Evolutionary conservation across 2,113 vertebrate genomes (phyloP), one percentile per base, ranked within the genome.

Genomic region (Triplophysa rosa): DNA sequence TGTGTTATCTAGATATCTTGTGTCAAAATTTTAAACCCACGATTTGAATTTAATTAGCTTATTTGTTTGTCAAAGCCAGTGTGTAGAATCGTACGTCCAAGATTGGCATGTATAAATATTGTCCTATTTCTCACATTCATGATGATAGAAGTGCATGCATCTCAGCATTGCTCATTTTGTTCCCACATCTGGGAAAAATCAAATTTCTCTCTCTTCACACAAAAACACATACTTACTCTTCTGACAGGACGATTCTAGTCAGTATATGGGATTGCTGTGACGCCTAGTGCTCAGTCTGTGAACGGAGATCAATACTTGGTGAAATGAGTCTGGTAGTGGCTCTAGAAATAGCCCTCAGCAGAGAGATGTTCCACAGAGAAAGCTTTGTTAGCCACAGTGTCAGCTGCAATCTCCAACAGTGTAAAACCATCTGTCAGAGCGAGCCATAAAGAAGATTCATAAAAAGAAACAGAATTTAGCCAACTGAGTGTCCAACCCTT

Each of bases 241-340:
- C 71, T 79, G 40, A 58, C 76, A 87, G 79, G 87, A 86, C 87
- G 70, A 86, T 81, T 74, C 40, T 78, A 69, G 76, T 73, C 58
- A 4, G 66, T 82, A 82, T 85, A 59, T 14, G 4, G 37, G 45
- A 65, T 87, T 58, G 52, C 84, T 78, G 40, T 84, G 63, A 86
- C 76, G 70, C 62, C 72, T 62, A 71, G 52, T 76, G 78, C 65
- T 81, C 78, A 65, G 78, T 72, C 64, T 52, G 82, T 23, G 67
- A 77, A 67, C 66, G 5, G 21, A 80, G 86, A 90, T 91, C 90
- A 80, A 89, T 90, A 87, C 67, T 63, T 64, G 73, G 66, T 80
- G 85, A 80, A 70, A 81, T 80, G 8, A 80, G 84, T 87, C 82
- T 89, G 85, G n/a, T 83, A 81, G 83, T 71, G 82, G 81, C 77